A percentile compares a stretch with the other conserved stretches of the same genome.
phyloP scores from a whole-genome alignment of 2,113 vertebrate genomes.

The Herpetotheres cachinnans region DNA sequence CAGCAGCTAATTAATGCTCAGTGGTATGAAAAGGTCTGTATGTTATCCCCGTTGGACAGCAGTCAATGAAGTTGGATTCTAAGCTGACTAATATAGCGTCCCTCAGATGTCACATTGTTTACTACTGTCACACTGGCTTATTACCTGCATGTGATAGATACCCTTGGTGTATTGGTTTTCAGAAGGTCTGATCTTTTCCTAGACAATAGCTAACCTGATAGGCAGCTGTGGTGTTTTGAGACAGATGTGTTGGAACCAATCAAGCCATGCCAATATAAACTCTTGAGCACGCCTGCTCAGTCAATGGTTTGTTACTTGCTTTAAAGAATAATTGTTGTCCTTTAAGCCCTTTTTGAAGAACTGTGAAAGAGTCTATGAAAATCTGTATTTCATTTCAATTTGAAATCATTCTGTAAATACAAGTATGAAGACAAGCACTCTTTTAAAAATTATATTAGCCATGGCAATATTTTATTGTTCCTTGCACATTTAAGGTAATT shows the following conservation, averaged over 20 bases:
- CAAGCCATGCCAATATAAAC: neutral
- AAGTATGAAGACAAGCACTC: neutral
- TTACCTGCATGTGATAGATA: neutral
- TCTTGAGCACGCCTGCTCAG: neutral
- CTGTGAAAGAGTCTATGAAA: neutral
- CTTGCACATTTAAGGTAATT: neutral
- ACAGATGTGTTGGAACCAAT: neutral
- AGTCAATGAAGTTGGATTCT: neutral
- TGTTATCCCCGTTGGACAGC: neutral
- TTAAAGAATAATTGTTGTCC: neutral
- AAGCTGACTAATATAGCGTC: neutral
- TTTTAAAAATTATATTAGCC: neutral
- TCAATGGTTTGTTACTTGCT: neutral
- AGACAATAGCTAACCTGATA: neutral
- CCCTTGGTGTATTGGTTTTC: neutral
- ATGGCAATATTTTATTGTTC: neutral
- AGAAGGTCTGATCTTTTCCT: neutral
- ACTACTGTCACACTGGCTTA: neutral
- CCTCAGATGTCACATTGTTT: neutral
- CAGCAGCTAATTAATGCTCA: slow-evolving; percentile 20
- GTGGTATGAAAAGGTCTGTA: neutral
- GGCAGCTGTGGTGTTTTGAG: neutral
- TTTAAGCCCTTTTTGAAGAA: neutral
- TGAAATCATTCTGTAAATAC: neutral
- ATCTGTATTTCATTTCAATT: neutral